Percentiles rank a stretch among this genome's conserved stretches.
Conservation (phyloP, 2,113 vertebrate genomes). For the Lasiurus borealis region DNA sequence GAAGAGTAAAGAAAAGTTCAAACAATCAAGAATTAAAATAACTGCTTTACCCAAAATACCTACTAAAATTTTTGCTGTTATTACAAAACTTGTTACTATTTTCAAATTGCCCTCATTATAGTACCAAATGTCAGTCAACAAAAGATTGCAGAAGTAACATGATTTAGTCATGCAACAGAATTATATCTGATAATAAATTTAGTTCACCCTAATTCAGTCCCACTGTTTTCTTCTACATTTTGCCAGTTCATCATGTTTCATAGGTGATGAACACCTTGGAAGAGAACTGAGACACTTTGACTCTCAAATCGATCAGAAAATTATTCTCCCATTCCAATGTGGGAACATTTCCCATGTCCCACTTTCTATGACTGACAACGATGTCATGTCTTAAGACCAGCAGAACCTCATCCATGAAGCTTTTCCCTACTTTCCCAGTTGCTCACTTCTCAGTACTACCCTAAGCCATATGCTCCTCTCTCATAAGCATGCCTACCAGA, state of each 20-base stretch:
- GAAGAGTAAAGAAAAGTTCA: not conserved
- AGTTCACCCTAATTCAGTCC: not conserved
- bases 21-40: constrained; percentile 25
- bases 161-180: constrained; percentile 5
- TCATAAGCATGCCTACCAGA: not conserved
- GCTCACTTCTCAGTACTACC: not conserved
- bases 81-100: constrained; percentile 15
- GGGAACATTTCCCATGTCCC: not conserved
- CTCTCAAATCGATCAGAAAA: not conserved
- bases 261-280: not conserved
- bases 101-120: constrained; percentile 9
- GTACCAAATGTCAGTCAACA: constrained; percentile 1
- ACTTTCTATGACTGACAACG: not conserved
- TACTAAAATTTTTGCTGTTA: not conserved
- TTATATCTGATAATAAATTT: constrained; percentile 26
- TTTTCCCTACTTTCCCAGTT: constrained; percentile 1
- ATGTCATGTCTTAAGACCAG: not conserved
- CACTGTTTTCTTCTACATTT: not conserved
- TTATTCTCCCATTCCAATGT: not conserved
- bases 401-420: not conserved
- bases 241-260: not conserved
- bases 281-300: not conserved
- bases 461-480: not conserved
- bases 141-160: not conserved
- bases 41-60: not conserved